Percentiles rank a stretch among this genome's conserved stretches.
Evolutionary conservation across 2,797 vertebrate genomes (phyloP).

Genomic region (Siniperca undulata): DNA sequence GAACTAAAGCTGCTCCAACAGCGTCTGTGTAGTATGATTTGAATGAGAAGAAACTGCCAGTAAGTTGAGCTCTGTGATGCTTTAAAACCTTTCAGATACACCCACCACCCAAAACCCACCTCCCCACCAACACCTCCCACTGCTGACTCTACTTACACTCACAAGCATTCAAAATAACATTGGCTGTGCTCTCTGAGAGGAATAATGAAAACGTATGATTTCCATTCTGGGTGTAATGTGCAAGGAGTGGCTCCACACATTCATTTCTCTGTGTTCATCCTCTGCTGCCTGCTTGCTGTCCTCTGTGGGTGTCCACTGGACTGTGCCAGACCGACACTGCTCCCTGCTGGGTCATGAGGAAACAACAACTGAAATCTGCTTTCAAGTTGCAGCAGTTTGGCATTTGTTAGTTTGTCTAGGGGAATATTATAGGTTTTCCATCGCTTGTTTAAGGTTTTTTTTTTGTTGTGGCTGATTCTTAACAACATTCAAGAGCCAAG

Average conservation of each 20-base stretch:
- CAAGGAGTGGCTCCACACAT: constrained; percentile 64
- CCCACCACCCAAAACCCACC: background rate
- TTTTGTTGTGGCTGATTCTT: background rate
- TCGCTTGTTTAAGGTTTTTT: background rate
- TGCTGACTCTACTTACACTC: background rate
- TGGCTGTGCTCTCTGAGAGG: constrained; percentile 11
- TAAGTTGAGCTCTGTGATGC: constrained; percentile 32
- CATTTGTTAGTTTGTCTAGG: background rate
- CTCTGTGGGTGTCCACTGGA: constrained; percentile 26
- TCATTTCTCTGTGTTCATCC: constrained; percentile 10
- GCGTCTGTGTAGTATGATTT: background rate
- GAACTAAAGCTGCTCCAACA: background rate
- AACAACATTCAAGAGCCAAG: background rate
- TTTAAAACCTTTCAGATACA: constrained; percentile 23
- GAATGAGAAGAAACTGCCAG: constrained; percentile 3
- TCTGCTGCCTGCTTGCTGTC: constrained; percentile 6
- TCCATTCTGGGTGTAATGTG: constrained; percentile 42
- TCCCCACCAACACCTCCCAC: background rate
- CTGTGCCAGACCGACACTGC: constrained; percentile 62
- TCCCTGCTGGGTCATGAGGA: constrained; percentile 66
- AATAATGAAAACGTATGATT: constrained; percentile 39
- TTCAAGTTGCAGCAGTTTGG: background rate
- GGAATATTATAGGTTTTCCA: background rate
- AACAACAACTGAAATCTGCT: background rate
- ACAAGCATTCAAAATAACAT: background rate